Conservation (phyloP, 1,140 invertebrate genomes). For the Zaprionus kolodkinae region DNA sequence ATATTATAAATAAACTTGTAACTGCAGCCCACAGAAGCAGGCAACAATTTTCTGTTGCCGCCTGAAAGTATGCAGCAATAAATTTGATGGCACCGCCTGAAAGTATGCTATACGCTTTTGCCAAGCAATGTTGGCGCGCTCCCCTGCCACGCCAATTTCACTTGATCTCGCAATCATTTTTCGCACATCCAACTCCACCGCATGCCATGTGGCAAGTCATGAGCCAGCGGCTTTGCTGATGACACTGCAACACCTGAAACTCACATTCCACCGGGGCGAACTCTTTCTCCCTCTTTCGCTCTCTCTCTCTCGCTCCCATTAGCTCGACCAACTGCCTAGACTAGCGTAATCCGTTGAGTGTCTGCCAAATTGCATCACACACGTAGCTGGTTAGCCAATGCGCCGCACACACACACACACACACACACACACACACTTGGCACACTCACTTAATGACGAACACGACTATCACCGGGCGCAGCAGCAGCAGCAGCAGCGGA, state of each 20-base stretch:
- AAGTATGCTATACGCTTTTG: constrained; percentile 19
- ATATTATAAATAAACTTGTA: neutral
- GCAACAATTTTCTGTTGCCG: neutral
- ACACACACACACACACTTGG: constrained; percentile 21
- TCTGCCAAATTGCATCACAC: constrained; percentile 74
- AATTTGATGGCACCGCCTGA: neutral
- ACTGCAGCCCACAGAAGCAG: neutral
- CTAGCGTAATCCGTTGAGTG: constrained; percentile 66
- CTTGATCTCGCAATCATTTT: neutral
- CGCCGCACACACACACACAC: constrained; percentile 23
- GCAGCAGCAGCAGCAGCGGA: constrained; percentile 9
- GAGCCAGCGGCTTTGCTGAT: neutral
- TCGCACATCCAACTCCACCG: neutral
- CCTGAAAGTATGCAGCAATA: constrained; percentile 32
- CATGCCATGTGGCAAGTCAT: constrained; percentile 3
- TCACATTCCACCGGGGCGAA: neutral
- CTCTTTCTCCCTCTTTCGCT: neutral
- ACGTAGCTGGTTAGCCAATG: constrained; percentile 63
- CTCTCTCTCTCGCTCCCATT: no score
- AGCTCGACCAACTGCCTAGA: constrained; percentile 1
- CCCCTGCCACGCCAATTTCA: neutral
- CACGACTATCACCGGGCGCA: constrained; percentile 40
- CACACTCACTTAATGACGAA: constrained; percentile 50
- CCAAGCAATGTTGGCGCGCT: no score
- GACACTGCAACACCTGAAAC: constrained; percentile 9